Base-by-base conservation (phyloP, 2,113 vertebrate genomes). In the Zingel zingel region DNA sequence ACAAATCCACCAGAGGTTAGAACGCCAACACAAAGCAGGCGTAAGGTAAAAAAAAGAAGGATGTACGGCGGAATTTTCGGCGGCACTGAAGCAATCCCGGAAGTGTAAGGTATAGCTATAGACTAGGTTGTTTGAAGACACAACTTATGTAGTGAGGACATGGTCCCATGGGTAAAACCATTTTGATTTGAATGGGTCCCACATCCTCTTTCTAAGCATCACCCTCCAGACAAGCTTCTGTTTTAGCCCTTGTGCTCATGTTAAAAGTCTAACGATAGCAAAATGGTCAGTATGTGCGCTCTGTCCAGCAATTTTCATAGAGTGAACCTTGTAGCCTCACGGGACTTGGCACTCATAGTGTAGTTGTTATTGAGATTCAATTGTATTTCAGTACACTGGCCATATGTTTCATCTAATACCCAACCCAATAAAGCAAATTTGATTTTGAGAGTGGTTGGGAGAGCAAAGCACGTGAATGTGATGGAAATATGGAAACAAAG, bases 361-460 rank as follows among this genome's bases (percentile, higher is more conserved):
- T 68, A 27, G 12, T 21, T 74, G 61, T 50, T 36, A 47, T 66
- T 64, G 27, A 45, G 58, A 63, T 70, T 76, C 18, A 43, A 2
- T 23, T 45, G 43, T 45, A 51, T 63, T 51, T 68, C 19, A 53
- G 0, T 33, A 21, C 14, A 66, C 16, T 67, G 23, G 36, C 61
- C 54, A 33, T 33, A 12, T 59, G 33, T 54, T 77, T 68, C 39
- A 59, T 56, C 23, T 57, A 14, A 65, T 63, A 61, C 33, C 30
- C 33, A 62, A 47, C 27, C 15, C 39, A 54, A 64, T 63, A 45
- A 62, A 85, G 27, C 5, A n/a, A 67, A 79, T 59, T 61, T 39
- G 9, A 74, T 82, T 63, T 58, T 19, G 18, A 70, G 30, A 39
- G 39, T 58, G 25, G 25, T 65, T 59, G 27, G 1, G 15, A 30